These are phyloP conservation scores for Sympetrum striolatum DNA, from an alignment of 2,888 invertebrate genomes.

Conservation along the genomic window DNA sequence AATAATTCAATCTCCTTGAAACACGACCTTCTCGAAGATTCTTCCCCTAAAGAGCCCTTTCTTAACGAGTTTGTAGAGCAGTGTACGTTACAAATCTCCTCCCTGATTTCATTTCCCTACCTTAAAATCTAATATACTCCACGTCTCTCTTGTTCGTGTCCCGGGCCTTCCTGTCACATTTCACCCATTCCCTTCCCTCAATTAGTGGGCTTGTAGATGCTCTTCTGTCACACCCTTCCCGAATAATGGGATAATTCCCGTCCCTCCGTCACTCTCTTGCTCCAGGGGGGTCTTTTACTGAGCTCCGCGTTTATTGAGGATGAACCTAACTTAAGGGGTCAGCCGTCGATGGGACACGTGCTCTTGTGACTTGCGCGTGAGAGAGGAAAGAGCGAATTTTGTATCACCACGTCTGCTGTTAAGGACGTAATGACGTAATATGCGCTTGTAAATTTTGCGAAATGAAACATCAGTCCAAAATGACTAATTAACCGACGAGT, in stretches of 20 bases:
- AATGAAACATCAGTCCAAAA: not conserved
- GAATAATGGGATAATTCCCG: slow-evolving; percentile 45
- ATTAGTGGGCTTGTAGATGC: slow-evolving; percentile 45
- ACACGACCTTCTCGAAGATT: not conserved
- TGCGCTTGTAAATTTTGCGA: too few relatives aligned
- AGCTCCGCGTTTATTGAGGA: not conserved
- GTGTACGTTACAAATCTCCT: not conserved
- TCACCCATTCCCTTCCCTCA: slow-evolving; percentile 7
- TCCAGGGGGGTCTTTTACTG: not conserved
- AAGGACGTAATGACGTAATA: too few relatives aligned
- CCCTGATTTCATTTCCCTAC: not conserved
- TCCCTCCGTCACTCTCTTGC: not conserved
- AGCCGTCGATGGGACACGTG: not conserved
- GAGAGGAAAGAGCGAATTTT: too few relatives aligned
- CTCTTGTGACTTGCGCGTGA: not conserved
- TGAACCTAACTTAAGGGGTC: not conserved
- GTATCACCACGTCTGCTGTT: too few relatives aligned
- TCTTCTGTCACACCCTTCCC: slow-evolving; percentile 44
- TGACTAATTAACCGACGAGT: not conserved
- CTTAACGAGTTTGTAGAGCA: not conserved
- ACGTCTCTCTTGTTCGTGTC: not conserved
- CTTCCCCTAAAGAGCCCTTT: not conserved
- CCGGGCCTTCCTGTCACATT: not conserved
- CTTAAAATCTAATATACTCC: not conserved
- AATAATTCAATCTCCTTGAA: not conserved